Percentiles rank a stretch among this genome's conserved stretches.
Conservation (phyloP, 2,797 vertebrate genomes). For the Nyctibius grandis region DNA sequence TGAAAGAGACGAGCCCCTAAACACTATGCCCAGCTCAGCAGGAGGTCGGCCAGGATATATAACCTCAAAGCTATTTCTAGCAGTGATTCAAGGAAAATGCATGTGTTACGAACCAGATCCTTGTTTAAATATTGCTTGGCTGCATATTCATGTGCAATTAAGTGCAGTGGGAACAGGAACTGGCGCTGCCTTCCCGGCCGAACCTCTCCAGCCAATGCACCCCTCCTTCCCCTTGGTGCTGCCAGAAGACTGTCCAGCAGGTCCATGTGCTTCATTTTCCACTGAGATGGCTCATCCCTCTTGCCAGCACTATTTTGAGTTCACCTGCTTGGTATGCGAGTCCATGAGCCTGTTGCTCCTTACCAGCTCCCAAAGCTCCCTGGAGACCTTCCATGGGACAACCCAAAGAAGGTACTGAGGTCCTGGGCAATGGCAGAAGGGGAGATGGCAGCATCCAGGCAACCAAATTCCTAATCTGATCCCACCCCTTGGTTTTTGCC, state of each 20-base stretch:
- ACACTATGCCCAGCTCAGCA: not conserved
- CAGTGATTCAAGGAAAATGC: not conserved
- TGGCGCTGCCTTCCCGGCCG: not conserved
- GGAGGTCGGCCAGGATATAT: not conserved
- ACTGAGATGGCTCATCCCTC: not conserved
- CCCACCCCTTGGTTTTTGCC: not conserved
- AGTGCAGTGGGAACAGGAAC: not conserved
- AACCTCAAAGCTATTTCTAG: not conserved
- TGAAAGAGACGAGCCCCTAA: not conserved
- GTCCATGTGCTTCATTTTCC: not conserved
- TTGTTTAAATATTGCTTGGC: slow-evolving; percentile 21
- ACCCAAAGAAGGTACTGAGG: not conserved
- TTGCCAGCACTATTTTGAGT: not conserved
- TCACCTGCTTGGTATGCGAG: not conserved
- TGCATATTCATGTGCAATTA: not conserved
- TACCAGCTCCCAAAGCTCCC: not conserved
- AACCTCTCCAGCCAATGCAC: not conserved
- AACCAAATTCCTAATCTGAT: not conserved
- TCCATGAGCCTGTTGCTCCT: not conserved
- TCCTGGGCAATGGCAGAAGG: not conserved
- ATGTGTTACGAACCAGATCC: not conserved
- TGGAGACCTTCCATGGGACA: not conserved
- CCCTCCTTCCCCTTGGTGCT: not conserved
- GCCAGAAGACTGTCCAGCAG: slow-evolving; percentile 6
- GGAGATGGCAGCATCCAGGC: not conserved